These are phyloP conservation scores for Gastrophysa polygoni DNA, from an alignment of 2,888 invertebrate genomes.

Conservation along the genomic window DNA sequence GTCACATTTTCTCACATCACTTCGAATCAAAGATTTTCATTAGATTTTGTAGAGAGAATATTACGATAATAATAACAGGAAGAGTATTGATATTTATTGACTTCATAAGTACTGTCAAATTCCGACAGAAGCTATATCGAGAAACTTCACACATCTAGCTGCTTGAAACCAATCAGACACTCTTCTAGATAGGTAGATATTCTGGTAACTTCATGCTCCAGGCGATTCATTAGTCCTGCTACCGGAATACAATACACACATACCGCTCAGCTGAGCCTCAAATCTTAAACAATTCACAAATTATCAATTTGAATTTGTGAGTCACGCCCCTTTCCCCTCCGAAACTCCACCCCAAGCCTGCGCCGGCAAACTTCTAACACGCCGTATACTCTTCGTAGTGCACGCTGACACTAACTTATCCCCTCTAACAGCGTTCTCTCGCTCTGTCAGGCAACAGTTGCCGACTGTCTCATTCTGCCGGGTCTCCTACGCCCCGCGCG, in stretches of 20 bases:
- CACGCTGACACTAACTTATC: slow-evolving; percentile 46
- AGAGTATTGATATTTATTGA: no score
- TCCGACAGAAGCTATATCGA: no score
- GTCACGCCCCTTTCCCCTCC: slow-evolving; percentile 53
- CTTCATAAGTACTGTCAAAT: no score
- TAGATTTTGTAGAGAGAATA: no score
- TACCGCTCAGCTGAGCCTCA: slow-evolving; percentile 55
- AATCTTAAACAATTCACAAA: slow-evolving; percentile 60
- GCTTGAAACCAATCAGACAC: no score
- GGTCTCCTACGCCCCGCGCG: slow-evolving; percentile 43
- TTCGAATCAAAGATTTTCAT: no score
- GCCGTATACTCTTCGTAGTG: slow-evolving; percentile 42
- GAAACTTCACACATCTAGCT: no score
- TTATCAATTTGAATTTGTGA: slow-evolving; percentile 57
- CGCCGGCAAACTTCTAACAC: slow-evolving; percentile 48
- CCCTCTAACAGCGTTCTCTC: slow-evolving; percentile 47
- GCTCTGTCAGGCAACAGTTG: slow-evolving; percentile 35
- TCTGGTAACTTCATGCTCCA: slow-evolving; percentile 20
- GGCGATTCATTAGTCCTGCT: slow-evolving; percentile 50
- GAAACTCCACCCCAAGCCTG: slow-evolving; percentile 57
- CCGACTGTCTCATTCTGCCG: slow-evolving; percentile 32
- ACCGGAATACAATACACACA: slow-evolving; percentile 49
- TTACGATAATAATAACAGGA: no score
- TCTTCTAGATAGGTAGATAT: no score
- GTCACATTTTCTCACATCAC: no score